Conservation (phyloP, 1,140 invertebrate species). For the Eueides isabella region DNA sequence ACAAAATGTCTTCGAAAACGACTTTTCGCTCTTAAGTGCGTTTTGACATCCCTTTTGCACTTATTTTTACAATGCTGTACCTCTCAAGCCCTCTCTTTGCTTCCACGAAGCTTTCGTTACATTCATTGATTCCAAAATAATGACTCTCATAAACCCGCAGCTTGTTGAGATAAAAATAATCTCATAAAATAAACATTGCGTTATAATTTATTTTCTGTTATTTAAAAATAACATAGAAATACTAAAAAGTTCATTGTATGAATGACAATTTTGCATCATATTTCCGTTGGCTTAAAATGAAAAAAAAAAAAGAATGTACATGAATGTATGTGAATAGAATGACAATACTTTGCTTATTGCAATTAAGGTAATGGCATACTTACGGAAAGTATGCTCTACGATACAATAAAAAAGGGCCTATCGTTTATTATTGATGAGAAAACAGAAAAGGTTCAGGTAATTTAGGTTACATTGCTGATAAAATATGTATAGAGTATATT, state of each 20-base stretch:
- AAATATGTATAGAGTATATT: background rate
- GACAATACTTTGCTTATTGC: conserved; percentile 14
- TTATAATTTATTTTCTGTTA: background rate
- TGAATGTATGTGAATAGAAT: conserved; percentile 8
- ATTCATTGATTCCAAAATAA: conserved; percentile 47
- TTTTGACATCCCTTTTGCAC: conserved; percentile 70
- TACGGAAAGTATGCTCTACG: background rate
- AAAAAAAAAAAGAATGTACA: background rate
- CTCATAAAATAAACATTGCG: background rate
- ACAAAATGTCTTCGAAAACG: conserved; percentile 77
- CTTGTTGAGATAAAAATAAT: background rate
- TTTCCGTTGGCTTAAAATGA: background rate
- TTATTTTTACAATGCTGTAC: conserved; percentile 65
- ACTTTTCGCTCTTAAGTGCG: conserved; percentile 72
- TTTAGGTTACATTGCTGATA: background rate
- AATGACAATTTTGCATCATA: background rate
- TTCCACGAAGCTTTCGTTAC: conserved; percentile 38
- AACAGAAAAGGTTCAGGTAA: background rate
- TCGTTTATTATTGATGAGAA: background rate
- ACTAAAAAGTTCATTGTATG: background rate
- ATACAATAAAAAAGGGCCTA: background rate
- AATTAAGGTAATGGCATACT: conserved; percentile 14
- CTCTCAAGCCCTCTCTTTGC: conserved; percentile 56
- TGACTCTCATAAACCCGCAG: conserved; percentile 26
- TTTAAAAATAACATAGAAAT: background rate